A percentile compares a stretch with the other conserved stretches of the same genome.
phyloP scores from a whole-genome alignment of 2,113 vertebrate species.

The Miniopterus natalensis region DNA sequence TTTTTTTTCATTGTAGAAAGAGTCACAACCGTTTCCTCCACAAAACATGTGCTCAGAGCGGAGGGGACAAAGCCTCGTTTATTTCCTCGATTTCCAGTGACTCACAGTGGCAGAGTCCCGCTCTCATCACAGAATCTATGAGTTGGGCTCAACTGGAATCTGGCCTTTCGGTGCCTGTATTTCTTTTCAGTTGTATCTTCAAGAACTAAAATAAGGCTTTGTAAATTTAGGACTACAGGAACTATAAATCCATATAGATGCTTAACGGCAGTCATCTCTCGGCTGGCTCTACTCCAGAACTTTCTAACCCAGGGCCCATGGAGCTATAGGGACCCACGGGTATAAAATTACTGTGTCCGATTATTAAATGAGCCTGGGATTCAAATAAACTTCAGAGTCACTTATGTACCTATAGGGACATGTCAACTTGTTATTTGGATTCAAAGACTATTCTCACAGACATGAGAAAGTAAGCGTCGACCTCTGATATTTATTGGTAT shows the following conservation, averaged over 20 bases:
- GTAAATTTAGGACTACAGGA: not conserved
- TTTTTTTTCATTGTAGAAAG: slow-evolving; percentile 53
- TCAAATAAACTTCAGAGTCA: not conserved
- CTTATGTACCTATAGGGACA: not conserved
- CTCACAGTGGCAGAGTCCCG: not conserved
- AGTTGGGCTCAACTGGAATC: not conserved
- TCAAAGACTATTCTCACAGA: not conserved
- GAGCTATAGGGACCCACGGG: no score
- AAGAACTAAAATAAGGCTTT: not conserved
- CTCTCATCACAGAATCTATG: not conserved
- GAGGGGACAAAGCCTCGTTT: not conserved
- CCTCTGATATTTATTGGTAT: not conserved
- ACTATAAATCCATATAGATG: not conserved
- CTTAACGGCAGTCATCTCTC: no score
- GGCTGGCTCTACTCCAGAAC: not conserved
- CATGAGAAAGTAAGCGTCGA: not conserved
- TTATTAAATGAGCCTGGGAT: not conserved
- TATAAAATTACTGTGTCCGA: not conserved
- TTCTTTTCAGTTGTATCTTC: slow-evolving; percentile 11
- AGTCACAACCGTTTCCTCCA: slow-evolving; percentile 63
- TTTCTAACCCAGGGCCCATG: not conserved
- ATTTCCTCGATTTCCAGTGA: slow-evolving; percentile 52
- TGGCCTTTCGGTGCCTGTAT: not conserved
- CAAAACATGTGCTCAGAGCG: slow-evolving; percentile 48
- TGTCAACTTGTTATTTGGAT: not conserved